phyloP scores from a whole-genome alignment of 2,888 invertebrate species.

The Mesochorus sp. region DNA sequence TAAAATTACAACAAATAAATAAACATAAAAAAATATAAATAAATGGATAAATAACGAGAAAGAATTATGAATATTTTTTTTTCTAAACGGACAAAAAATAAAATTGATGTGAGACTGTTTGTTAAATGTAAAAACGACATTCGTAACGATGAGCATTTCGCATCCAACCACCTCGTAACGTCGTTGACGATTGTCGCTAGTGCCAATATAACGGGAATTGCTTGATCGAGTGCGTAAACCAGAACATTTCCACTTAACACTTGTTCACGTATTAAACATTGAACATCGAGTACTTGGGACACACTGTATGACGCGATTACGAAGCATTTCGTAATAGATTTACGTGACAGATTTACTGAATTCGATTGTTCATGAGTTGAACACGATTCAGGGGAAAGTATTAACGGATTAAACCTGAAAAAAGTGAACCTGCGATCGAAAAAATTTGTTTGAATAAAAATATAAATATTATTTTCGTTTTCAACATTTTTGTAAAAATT shows the following conservation, averaged over 20 bases:
- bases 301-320: background rate
- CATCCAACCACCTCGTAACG: background rate
- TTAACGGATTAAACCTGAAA: background rate
- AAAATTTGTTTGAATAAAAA: background rate
- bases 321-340: background rate
- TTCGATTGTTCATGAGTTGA: background rate
- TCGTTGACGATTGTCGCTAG: background rate
- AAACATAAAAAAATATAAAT: no score
- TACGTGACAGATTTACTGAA: background rate
- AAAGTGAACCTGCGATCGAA: background rate
- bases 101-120: background rate
- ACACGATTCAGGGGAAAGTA: background rate
- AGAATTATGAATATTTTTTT: no score
- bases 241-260: conserved; percentile 50
- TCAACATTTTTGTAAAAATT: background rate
- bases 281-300: background rate
- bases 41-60: no score
- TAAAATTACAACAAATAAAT: no score
- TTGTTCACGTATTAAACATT: background rate
- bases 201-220: conserved; percentile 41
- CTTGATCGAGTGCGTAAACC: conserved; percentile 50
- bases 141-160: background rate
- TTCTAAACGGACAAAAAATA: background rate
- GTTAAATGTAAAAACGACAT: background rate
- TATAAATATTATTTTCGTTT: no score